Percentiles rank a stretch among this genome's conserved stretches.
Evolutionary conservation across 1,140 invertebrate genomes (phyloP).

Genomic region (Oreohelix idahoensis): DNA sequence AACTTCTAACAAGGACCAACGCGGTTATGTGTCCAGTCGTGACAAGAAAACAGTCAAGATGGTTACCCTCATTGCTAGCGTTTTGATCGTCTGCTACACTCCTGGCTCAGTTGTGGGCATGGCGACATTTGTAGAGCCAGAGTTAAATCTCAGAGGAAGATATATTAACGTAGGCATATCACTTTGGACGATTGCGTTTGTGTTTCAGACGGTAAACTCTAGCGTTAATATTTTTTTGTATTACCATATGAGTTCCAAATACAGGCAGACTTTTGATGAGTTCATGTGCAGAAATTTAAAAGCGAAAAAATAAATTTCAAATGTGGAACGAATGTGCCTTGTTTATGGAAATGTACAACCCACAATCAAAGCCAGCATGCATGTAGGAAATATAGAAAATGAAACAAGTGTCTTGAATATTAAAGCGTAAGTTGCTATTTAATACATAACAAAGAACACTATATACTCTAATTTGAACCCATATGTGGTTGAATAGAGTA

Average conservation of each 20-base stretch:
- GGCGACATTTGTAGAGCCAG: neutral
- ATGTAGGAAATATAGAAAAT: too few species aligned
- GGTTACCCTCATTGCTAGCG: neutral
- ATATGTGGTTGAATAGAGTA: too few species aligned
- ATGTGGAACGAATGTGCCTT: too few species aligned
- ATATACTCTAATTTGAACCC: too few species aligned
- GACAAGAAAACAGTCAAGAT: constrained; percentile 5
- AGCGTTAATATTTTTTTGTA: neutral
- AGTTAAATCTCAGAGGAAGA: neutral
- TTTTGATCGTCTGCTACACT: too few species aligned
- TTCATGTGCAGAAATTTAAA: too few species aligned
- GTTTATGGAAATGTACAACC: too few species aligned
- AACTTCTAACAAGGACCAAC: neutral
- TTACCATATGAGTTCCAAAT: neutral
- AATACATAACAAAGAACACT: too few species aligned
- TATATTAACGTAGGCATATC: neutral
- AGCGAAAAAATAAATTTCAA: too few species aligned
- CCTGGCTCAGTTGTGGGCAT: neutral
- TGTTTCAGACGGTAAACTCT: neutral
- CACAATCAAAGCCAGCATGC: too few species aligned
- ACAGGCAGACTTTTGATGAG: neutral
- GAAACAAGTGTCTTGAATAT: too few species aligned
- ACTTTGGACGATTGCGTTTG: neutral
- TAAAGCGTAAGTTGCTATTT: too few species aligned
- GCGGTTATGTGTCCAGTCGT: neutral